Evolutionary conservation across 2,888 invertebrate genomes (phyloP), one percentile per base, ranked within the genome.

Genomic region (Anthophora plumipes): DNA sequence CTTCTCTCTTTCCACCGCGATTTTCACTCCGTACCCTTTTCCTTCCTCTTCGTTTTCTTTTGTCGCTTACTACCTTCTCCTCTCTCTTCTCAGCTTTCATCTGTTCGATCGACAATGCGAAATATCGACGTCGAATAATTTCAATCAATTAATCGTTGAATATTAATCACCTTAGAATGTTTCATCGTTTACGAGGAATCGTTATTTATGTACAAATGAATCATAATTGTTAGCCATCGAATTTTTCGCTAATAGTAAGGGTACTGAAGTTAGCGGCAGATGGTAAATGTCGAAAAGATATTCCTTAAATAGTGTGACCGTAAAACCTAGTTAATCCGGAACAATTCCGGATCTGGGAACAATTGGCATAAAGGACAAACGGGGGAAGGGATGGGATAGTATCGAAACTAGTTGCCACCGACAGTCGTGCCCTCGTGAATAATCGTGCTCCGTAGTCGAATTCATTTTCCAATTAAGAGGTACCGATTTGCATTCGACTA

Each of bases 391-490:
- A 46, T 68, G 48, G 54, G 43, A 37, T 70, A 43, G 63, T 70
- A 78, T 74, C 77, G 85, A 72, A 80, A 79, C 80, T 54, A 63
- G 84, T 78, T 67, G 77, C 77, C 75, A 75, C 12, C 70, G 78
- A 46, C 69, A 76, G 67, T 79, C 69, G 59, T 50, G 73, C 48
- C 39, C 48, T 73, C 75, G 77, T 64, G 85, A 85, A 86, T 85
- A 85, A 87, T 85, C 71, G 77, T 79, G 77, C 66, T 52, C 78
- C 77, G 77, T 73, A 75, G 83, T 78, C 64, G 84, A 81, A 82
- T 84, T 86, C 85, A 85, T 85, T 85, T 85, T 84, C 83, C 85
- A 86, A 86, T 86, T 88, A 84, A 82, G 83, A 77, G 84, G 59
- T 63, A n/a, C 37, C 79, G 82, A 86, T 86, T 81, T 77, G 81